Evolutionary conservation across 2,113 vertebrate genomes (phyloP), one percentile per base, ranked within the genome.

Genomic region (Psophia crepitans): DNA sequence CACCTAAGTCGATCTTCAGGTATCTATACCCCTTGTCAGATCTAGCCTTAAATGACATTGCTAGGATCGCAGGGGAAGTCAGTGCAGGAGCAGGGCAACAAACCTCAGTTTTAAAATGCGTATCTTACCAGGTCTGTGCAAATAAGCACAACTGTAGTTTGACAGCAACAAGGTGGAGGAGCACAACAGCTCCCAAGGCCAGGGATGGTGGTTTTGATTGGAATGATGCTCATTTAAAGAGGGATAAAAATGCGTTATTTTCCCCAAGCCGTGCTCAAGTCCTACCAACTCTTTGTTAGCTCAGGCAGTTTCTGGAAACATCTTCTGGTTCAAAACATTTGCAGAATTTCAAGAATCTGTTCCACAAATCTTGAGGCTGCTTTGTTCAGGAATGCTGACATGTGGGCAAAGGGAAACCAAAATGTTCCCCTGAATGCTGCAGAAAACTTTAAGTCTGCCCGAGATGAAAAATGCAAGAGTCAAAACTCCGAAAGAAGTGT

Each of bases 261-360:
- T 84, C 51, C 44, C 80, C 44, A 81, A 79, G 33, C 69, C 1
- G 1, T 56, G 20, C 46, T 30, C 37, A 87, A 93, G 46, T 89
- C 69, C 58, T 87, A 92, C 90, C 86, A 94, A 70, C 8, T 56
- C 69, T 66, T 63, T 84, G 71, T 91, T 83, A 76, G 54, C 49
- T 84, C 81, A 85, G 54, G 37, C 74, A 95, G 75, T 63, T 95
- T 94, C 80, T 92, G 85, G 75, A 97, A 94, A 58, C 57, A 64
- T 89, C 74, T 88, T 89, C 91, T 88, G 54, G n/a, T 78, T 92
- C 48, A 53, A 94, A 94, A 94, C 78, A 92, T 22, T 65, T 73
- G 14, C 86, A 97, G 68, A 97, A 96, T 93, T 77, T 84, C 86
- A 94, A 95, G 93, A 94, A 91, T 95, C 96, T 78, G 87, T 53